Evolutionary conservation across 1,140 invertebrate species (phyloP), one percentile per base, ranked within the genome.

Genomic region (Zaprionus ornatus): DNA sequence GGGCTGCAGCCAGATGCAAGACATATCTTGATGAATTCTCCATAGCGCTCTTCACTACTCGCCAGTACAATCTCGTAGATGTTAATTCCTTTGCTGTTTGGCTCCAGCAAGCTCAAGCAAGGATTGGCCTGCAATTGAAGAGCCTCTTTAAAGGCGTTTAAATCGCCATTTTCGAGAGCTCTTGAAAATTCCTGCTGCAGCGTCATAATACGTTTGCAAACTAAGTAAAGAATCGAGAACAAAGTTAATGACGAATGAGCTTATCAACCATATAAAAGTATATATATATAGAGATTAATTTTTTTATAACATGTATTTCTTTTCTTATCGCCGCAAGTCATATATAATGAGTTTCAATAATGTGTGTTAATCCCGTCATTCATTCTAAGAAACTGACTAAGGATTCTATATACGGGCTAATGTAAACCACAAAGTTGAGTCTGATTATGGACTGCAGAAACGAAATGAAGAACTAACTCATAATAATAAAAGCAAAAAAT

Each of bases 1-100:
- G 93, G 77, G 96, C 96, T 0, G 95, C 94, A 91, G 45, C 95
- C 95, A 65, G 94, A 91, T 72, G 94, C 93, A 2, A 97, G 77
- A 21, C 97, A 93, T 1, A 95, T 85, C 60, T 94, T 90, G 0
- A 95, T 94, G 67, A 95, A 95, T 6, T 94, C 92, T 55, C 85
- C 71, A 76, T 91, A 93, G 19, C 93, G 27, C 6, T 29, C 9
- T 32, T 32, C 0, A 32, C 9, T 32, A 10, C 29, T 32, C 9
- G 70, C 21, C 21, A 84, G 32, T 3, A 70, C 52, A 35, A 63
- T 55, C 10, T 85, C 80, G 29, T 62, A 90, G 9, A 90, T 56
- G 29, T 71, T 78, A 4, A 71, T 29, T 27, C 70, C 61, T 1
- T 55, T 62, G 1, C 0, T 6, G 64, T 88, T 79, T 6, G 21